phyloP scores from a whole-genome alignment of 1,140 invertebrate species.

The Drosophila rufa region DNA sequence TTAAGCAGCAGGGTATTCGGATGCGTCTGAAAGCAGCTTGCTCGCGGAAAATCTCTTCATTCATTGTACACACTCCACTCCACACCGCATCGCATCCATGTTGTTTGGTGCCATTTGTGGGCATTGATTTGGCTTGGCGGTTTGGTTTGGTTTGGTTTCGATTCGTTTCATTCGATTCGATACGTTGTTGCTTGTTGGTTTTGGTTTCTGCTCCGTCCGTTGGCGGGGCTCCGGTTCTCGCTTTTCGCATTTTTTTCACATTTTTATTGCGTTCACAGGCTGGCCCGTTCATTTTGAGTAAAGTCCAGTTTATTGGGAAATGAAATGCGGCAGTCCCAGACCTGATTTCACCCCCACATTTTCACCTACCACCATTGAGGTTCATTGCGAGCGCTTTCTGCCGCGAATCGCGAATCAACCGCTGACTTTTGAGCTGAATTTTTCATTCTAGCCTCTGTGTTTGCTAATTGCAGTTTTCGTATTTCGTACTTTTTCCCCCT shows the following conservation, averaged over 20 bases:
- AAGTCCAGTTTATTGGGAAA: constrained; percentile 67
- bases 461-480: constrained; percentile 33
- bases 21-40: background rate
- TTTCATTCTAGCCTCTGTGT: background rate
- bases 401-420: background rate
- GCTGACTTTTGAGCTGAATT: constrained; percentile 11
- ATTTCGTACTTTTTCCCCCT: background rate
- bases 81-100: constrained; percentile 30
- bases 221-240: constrained; percentile 8
- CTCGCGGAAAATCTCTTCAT: constrained; percentile 31
- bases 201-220: constrained; percentile 30
- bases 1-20: constrained; percentile 13
- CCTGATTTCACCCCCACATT: background rate
- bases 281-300: constrained; percentile 41
- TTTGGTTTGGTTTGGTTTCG: constrained; percentile 39
- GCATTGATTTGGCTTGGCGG: constrained; percentile 75
- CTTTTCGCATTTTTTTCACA: constrained; percentile 16
- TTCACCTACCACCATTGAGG: constrained; percentile 3
- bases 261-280: constrained; percentile 60
- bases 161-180: constrained; percentile 38
- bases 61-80: constrained; percentile 28
- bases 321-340: constrained; percentile 53
- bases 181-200: constrained; percentile 50
- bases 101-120: constrained; percentile 63
- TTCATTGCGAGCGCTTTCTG: constrained; percentile 14